Evolutionary conservation across 1,140 invertebrate genomes (phyloP).

Genomic region (Arion vulgaris): DNA sequence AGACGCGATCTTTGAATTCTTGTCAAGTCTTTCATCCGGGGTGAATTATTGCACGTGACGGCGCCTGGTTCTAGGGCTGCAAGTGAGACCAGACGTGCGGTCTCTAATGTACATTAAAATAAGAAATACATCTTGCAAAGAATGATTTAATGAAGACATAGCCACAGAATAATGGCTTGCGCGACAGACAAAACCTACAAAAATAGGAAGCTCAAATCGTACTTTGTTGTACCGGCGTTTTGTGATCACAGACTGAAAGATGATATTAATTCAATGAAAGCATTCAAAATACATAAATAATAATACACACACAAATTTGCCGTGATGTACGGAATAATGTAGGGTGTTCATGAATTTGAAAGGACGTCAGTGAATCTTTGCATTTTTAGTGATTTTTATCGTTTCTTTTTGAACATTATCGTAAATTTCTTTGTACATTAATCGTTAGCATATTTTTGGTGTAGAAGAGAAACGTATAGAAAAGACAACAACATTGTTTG

Average conservation of each 20-base stretch:
- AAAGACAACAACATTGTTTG: too few relatives aligned
- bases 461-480: too few relatives aligned
- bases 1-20: not conserved
- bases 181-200: not conserved
- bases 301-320: not conserved
- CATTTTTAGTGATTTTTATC: too few relatives aligned
- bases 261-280: not conserved
- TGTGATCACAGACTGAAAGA: not conserved
- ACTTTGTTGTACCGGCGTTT: not conserved
- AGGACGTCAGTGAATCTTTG: too few relatives aligned
- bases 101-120: slow-evolving; percentile 3
- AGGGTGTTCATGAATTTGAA: too few relatives aligned
- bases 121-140: not conserved
- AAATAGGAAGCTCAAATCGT: not conserved
- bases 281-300: not conserved
- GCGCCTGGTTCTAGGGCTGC: not conserved
- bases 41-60: slow-evolving; percentile 1
- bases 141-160: slow-evolving; percentile 17
- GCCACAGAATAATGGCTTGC: not conserved
- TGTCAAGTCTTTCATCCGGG: not conserved
- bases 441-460: too few relatives aligned
- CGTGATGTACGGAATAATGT: too few relatives aligned
- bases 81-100: not conserved
- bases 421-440: too few relatives aligned
- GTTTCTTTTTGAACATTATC: too few relatives aligned